Base-by-base conservation (phyloP, 2,888 invertebrate genomes). In the Andrena minutula region DNA sequence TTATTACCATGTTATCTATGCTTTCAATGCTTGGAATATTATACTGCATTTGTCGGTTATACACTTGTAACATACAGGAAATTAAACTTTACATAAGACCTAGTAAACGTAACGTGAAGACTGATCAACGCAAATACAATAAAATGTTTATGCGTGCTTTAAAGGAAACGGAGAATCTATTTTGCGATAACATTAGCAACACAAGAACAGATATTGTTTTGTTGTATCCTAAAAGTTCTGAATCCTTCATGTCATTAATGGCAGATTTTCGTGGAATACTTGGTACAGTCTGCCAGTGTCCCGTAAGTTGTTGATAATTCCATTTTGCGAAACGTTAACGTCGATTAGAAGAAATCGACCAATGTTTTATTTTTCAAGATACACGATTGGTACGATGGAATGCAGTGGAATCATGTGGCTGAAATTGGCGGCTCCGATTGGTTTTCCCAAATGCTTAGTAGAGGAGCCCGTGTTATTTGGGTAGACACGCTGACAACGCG, bases 311-410 rank as follows among this genome's bases (percentile, higher is more conserved):
- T 2, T 56, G 41, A 41, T 30, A 30, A 64, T 51, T 12, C 5
- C 47, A 3, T 70, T 47, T 12, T 12, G n/a, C 8, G 49, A 63
- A 41, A 35, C 2, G 1, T 8, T 12, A 64, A 41, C 12, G 63
- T 49, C 5, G 30, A 75, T 51, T 30, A 10, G 60, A 30, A 4
- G 51, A 26, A 20, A 68, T 35, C 71, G 51, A 76, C 65, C 53
- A n/a, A 16, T n/a, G 16, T n/a, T 41, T 30, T 10, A 66, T 41
- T 10, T 65, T 56, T 69, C 41, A 32, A 92, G 92, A 88, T 92
- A n/a, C 79, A 89, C 26, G 92, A 92, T 80, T 92, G 92, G 91
- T 89, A 92, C 72, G 86, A 89, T 6, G 82, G 87, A 7, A 82
- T 79, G 8, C 88, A 89, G 69, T 92, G 90, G 90, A 89, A 92